A percentile compares a stretch with the other conserved stretches of the same genome.
These are phyloP conservation scores for Perdita meconis DNA, from an alignment of 2,888 invertebrate species.

Conservation along the genomic window DNA sequence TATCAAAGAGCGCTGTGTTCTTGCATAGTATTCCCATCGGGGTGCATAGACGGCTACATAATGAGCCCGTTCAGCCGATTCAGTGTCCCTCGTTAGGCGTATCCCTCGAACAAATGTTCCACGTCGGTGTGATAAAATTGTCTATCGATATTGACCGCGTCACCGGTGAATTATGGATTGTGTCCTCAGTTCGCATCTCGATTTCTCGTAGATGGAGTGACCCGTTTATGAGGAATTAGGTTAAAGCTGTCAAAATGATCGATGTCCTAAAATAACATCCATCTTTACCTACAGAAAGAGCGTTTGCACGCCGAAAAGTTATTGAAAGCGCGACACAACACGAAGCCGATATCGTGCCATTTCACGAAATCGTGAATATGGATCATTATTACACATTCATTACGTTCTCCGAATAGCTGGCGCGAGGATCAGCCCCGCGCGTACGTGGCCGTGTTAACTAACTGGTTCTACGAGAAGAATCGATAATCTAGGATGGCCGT, in stretches of 20 bases:
- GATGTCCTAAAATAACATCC: no score
- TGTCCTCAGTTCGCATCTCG: no score
- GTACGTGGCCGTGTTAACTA: conserved; percentile 55
- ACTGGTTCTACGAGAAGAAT: conserved; percentile 69
- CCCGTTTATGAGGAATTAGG: no score
- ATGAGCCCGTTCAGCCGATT: conserved; percentile 60
- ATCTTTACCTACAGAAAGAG: no score
- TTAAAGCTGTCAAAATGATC: no score
- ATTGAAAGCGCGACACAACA: neutral
- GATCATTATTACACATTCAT: conserved; percentile 55
- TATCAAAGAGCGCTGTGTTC: conserved; percentile 70
- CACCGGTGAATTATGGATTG: conserved; percentile 36
- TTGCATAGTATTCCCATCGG: conserved; percentile 65
- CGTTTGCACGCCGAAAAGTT: no score
- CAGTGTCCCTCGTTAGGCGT: conserved; percentile 28
- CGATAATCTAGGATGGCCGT: conserved; percentile 70
- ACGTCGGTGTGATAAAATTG: conserved; percentile 38
- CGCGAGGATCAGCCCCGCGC: conserved; percentile 26
- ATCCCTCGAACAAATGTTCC: conserved; percentile 33
- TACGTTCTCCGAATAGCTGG: conserved; percentile 34
- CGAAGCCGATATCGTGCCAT: conserved; percentile 13
- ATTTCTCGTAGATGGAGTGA: conserved; percentile 5
- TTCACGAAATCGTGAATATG: conserved; percentile 26
- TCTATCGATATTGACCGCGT: conserved; percentile 38
- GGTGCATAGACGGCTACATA: conserved; percentile 67